Evolutionary conservation across 1,140 invertebrate species (phyloP), one percentile per base, ranked within the genome.

Genomic region (Macrotrachela quadricornifera): DNA sequence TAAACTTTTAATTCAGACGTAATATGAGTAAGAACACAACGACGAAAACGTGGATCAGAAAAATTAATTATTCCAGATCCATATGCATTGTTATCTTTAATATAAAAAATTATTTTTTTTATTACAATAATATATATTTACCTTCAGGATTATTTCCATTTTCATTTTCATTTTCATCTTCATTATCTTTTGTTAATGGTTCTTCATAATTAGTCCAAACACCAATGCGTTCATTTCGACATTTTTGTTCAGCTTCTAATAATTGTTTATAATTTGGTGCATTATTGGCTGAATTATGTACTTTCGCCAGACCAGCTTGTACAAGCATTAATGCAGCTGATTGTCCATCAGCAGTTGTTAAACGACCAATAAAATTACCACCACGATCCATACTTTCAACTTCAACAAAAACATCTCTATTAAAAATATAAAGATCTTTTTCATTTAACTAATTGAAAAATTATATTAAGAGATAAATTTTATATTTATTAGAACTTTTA

Each of bases 321-420:
- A 97, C 85, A 30, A 30, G 21, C 21, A 30, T 30, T 14, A 91
- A 79, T 0, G 86, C 88, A 47, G 47, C 62, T 63, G 43, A 52
- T 41, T 45, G 58, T 50, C 63, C 63, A 37, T 92, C 85, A 15
- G 85, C 75, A 18, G 39, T 49, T 74, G 81, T 88, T 3, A 96
- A 66, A 82, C 86, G 95, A 8, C 92, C 92, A 63, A 99, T 96
- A 62, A 95, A 96, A 58, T 83, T 84, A 58, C 90, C 90, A 46
- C 82, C 85, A 63, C 92, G 94, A 63, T 97, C 91, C 71, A 87
- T 85, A 46, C 79, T 78, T 63, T 96, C 91, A 36, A 97, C 83
- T 62, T 88, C 81, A 48, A 97, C 80, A 57, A 85, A 78, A 6
- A 97, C 73, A 68, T 70, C 53, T 11, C 81, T 30, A 30, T 4